These are phyloP conservation scores for Archilochus colubris DNA, from an alignment of 2,113 vertebrate species.

Conservation along the genomic window DNA sequence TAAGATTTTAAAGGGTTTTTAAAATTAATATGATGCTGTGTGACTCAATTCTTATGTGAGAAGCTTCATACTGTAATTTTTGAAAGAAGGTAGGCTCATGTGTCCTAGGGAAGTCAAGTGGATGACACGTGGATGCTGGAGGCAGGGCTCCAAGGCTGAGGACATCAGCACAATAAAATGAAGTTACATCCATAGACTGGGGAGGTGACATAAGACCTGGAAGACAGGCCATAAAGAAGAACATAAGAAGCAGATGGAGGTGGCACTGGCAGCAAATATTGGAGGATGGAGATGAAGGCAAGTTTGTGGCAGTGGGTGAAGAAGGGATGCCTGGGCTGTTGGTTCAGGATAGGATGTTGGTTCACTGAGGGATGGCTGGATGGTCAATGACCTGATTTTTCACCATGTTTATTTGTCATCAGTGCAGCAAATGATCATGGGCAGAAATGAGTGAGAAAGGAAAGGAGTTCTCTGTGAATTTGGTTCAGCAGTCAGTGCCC, in stretches of 20 bases:
- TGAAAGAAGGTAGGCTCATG: not conserved
- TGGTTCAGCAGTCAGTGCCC: not conserved
- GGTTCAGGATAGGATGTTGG: not conserved
- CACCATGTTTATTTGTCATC: not conserved
- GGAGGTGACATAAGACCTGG: not conserved
- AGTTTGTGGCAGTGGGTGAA: not conserved
- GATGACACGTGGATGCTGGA: not conserved
- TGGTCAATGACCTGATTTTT: not conserved
- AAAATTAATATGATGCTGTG: not conserved
- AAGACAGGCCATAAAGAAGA: not conserved
- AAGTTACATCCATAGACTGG: not conserved
- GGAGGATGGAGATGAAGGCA: not conserved
- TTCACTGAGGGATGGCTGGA: not conserved
- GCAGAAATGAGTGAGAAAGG: not conserved
- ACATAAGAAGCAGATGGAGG: not conserved
- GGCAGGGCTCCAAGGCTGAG: not conserved
- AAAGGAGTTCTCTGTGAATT: not conserved
- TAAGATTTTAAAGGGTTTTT: not conserved
- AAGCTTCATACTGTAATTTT: not conserved
- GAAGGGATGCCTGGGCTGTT: not conserved
- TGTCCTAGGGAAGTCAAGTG: not conserved
- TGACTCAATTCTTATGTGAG: not conserved
- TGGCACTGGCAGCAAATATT: not conserved
- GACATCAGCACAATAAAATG: accelerated
- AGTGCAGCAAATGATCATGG: not conserved